Evolutionary conservation across 2,113 vertebrate species (phyloP), one percentile per base, ranked within the genome.

Genomic region (Salvelinus namaycush): DNA sequence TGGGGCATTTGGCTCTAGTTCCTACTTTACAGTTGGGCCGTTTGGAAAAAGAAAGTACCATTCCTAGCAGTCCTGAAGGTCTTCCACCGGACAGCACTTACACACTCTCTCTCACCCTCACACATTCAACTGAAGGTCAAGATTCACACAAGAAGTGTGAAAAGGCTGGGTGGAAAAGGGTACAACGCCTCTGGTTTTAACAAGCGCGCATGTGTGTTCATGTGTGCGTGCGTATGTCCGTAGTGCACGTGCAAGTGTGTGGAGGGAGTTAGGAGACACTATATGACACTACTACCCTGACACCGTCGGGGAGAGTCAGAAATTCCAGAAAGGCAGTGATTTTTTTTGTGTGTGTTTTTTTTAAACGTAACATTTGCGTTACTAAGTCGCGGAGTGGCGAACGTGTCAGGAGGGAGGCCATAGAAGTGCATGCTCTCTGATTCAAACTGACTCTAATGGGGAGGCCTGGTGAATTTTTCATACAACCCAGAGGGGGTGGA

Each of bases 381-480:
- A 82, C 81, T 87, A 87, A 88, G 84, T 67, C 16, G 76, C 71
- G 0, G 22, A 78, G 86, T 74, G 76, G 86, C 84, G 80, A 84
- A 89, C 80, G 88, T 87, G 87, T 80, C 68, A 66, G 54, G 78
- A 14, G 68, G 76, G 77, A 77, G 84, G 62, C 79, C 73, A 20
- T 77, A 81, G 79, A 75, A 83, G 77, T 60, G 79, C 72, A 78
- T 80, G 78, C 77, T 75, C 83, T 85, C 86, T 93, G 91, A 93
- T 94, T 91, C 84, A 81, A 86, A 88, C 78, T 91, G 92, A 94
- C 92, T 93, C 87, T 93, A 94, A 94, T 94, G 93, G 92, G 81
- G 79, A 77, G 87, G 80, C 87, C 89, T 93, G 88, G 91, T 94
- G 93, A 93, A 94, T 94, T 92, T 93, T 94, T 93, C 89, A 94